Evolutionary conservation across 2,113 vertebrate genomes (phyloP), one percentile per base, ranked within the genome.

Genomic region (Leucosticte australis): DNA sequence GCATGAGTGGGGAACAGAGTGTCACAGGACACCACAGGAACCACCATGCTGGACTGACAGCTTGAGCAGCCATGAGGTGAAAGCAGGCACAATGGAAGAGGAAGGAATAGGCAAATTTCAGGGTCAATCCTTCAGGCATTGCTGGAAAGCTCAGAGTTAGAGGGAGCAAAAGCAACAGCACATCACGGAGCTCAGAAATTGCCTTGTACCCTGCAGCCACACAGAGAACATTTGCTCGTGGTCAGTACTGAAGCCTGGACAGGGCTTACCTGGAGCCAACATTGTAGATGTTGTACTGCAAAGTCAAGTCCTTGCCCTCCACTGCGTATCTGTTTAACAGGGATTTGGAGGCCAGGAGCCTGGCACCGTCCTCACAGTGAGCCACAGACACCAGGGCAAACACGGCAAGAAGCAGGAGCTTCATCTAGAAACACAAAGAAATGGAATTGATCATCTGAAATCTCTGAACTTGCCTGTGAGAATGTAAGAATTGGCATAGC

Each of bases 241-340:
- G 33, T 33, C 39, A 23, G 9, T 11, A 3, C 0, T 42, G 41
- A 42, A 42, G 41, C 41, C 41, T 42, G 30, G 55, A 3, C 15
- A 6, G 6, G 8, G 17, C 56, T 93, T 65, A 99, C 99, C 99
- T 99, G 95, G 99, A 99, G 80, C 99, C 99, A 2, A 99, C 99
- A 0, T 99, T 99, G 98, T 99, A 99, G 97, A 99, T 98, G 97
- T 98, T 99, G 97, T 99, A 99, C 95, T 99, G 99, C 90, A 99
- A 92, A 2, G 99, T 99, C 35, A 99, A 97, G 91, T 99, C 99
- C 26, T 98, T 98, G 37, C 99, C 99, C 94, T 99, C 99, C 92
- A 99, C 99, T 0, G 99, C 99, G 0, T 99, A 99, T 77, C 99
- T 98, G 97, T 99, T 99, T 33, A 99, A 53, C 18, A 99, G 97